phyloP scores from a whole-genome alignment of 2,113 vertebrate species.

The Microtus montanus region DNA sequence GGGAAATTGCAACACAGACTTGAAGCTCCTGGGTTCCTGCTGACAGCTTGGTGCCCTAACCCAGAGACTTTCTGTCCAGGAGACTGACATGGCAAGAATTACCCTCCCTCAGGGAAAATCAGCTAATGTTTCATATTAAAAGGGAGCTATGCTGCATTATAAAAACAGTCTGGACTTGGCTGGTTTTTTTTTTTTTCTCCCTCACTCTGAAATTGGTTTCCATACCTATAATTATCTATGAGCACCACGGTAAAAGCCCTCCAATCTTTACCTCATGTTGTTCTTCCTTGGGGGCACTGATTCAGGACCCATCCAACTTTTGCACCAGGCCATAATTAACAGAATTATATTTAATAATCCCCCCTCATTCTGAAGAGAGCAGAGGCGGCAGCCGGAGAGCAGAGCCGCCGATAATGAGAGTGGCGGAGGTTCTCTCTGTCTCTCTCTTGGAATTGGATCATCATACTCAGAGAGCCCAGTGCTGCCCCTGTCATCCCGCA shows the following conservation, averaged over 20 bases:
- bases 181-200: slow-evolving; percentile 1
- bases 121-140: background rate
- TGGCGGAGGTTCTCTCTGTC: background rate
- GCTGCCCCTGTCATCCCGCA: background rate
- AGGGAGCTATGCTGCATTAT: slow-evolving; percentile 32
- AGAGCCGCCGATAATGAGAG: slow-evolving; percentile 27
- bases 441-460: background rate
- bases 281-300: slow-evolving; percentile 63
- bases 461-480: background rate
- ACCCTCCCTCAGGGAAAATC: slow-evolving; percentile 30
- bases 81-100: slow-evolving; percentile 29
- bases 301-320: slow-evolving; percentile 30
- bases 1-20: background rate
- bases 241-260: slow-evolving; percentile 54
- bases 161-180: slow-evolving; percentile 63
- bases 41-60: background rate
- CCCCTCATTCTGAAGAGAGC: slow-evolving; percentile 16
- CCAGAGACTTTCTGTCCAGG: background rate
- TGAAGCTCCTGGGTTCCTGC: background rate
- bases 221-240: slow-evolving; percentile 69
- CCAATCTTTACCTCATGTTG: slow-evolving; percentile 53
- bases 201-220: slow-evolving; percentile 68
- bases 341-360: slow-evolving; percentile 59
- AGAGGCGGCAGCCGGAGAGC: background rate
- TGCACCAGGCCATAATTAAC: slow-evolving; percentile 59